These are phyloP conservation scores for Tangara arthus DNA, from an alignment of 2,797 vertebrate species.

Conservation along the genomic window DNA sequence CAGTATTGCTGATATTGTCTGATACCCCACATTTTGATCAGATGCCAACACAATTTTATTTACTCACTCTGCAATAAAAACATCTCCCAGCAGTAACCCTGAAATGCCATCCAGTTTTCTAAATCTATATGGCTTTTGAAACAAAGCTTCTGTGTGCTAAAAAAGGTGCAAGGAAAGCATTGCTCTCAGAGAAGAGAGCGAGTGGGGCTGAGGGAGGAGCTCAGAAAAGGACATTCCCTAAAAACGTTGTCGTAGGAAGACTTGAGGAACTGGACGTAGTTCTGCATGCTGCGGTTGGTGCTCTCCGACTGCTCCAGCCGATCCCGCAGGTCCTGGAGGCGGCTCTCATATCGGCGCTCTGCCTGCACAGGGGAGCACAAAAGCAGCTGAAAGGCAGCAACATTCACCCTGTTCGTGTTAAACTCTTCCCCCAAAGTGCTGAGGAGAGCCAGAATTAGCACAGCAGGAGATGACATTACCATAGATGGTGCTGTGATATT, in stretches of 20 bases:
- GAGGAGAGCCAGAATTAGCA: neutral
- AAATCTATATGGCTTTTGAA: slow-evolving; percentile 47
- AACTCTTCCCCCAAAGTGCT: neutral
- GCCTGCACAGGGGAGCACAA: slow-evolving; percentile 68
- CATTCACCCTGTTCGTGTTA: rapidly evolving
- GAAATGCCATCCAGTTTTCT: neutral
- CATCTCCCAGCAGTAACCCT: neutral
- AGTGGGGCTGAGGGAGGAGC: slow-evolving; percentile 75
- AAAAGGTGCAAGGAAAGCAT: neutral
- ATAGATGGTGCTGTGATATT: neutral
- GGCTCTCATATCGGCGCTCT: slow-evolving; percentile 83
- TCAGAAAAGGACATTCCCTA: slow-evolving; percentile 79
- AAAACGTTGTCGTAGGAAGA: slow-evolving; percentile 90
- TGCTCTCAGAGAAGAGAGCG: slow-evolving; percentile 63
- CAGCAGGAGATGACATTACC: neutral
- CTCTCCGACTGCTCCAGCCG: slow-evolving; percentile 91
- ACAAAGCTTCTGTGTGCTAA: neutral
- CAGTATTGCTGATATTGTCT: neutral
- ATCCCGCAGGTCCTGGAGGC: slow-evolving; percentile 88
- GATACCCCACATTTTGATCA: neutral
- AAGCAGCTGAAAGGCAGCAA: neutral
- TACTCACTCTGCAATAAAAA: neutral
- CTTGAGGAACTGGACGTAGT: slow-evolving; percentile 95
- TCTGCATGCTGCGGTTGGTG: slow-evolving; percentile 93
- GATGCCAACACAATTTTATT: neutral